Percentiles rank a stretch among this genome's conserved stretches.
These are phyloP conservation scores for Anseranas semipalmata DNA, from an alignment of 2,113 vertebrate genomes.

Conservation along the genomic window DNA sequence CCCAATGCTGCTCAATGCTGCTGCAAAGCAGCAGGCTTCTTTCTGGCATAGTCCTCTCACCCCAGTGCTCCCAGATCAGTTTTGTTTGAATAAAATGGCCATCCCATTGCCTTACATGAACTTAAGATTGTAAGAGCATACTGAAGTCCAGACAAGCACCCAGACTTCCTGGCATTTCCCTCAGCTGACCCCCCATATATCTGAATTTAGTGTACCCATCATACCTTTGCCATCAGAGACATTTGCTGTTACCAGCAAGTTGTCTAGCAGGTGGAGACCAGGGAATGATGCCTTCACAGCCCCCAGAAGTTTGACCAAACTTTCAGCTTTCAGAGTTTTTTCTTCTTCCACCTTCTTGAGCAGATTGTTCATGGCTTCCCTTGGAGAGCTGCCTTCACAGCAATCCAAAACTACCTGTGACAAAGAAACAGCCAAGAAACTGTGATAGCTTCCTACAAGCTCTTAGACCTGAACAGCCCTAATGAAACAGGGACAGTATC, in stretches of 20 bases:
- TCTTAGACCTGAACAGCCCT: not conserved
- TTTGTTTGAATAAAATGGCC: not conserved
- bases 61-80: not conserved
- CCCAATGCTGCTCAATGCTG: not conserved
- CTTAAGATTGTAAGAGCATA: not conserved
- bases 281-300: slow-evolving; percentile 66
- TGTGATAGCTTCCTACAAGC: not conserved
- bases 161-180: not conserved
- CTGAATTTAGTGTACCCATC: not conserved
- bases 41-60: not conserved
- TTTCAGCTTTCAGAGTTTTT: slow-evolving; percentile 73
- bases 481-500: not conserved
- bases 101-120: not conserved
- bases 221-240: slow-evolving; percentile 59
- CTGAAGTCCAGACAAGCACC: not conserved
- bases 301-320: slow-evolving; percentile 77
- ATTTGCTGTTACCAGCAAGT: slow-evolving; percentile 30
- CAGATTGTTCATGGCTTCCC: slow-evolving; percentile 69
- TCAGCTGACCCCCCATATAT: not conserved
- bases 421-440: not conserved
- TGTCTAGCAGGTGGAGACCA: slow-evolving; percentile 71
- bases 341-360: slow-evolving; percentile 74
- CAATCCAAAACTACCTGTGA: slow-evolving; percentile 81
- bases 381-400: slow-evolving; percentile 74
- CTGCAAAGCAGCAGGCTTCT: not conserved